Evolutionary conservation across 2,797 vertebrate genomes (phyloP).

Genomic region (Limnodromus scolopaceus): DNA sequence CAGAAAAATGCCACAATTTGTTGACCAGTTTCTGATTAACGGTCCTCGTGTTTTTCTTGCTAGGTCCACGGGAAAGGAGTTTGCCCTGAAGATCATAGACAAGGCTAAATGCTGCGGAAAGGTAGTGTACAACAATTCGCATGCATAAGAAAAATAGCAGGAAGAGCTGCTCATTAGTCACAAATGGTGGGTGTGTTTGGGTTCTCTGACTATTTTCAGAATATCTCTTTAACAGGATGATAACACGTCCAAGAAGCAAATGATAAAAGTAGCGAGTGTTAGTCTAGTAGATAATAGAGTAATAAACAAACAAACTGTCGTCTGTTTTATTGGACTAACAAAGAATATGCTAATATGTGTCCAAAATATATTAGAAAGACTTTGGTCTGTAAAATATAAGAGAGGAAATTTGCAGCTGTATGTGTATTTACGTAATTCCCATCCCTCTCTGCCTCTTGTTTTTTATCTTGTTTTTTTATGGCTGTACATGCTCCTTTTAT

Average conservation of each 20-base stretch:
- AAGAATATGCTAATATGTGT: neutral
- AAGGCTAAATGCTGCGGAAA: slow-evolving; percentile 97
- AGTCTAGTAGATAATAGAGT: neutral
- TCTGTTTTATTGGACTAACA: neutral
- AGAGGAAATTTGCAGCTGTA: neutral
- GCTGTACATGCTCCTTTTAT: neutral
- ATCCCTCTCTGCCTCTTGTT: neutral
- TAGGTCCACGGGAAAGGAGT: slow-evolving; percentile 94
- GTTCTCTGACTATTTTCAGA: neutral
- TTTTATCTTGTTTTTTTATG: neutral
- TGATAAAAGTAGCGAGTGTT: neutral
- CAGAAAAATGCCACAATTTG: neutral
- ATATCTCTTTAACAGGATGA: neutral
- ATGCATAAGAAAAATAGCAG: neutral
- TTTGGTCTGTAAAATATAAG: neutral
- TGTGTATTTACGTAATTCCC: neutral
- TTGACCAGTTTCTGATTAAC: neutral
- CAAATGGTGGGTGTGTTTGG: slow-evolving; percentile 5
- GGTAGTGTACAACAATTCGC: slow-evolving; percentile 76
- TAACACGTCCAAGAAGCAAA: neutral
- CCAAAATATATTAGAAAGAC: neutral
- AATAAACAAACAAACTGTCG: neutral
- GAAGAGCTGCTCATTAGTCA: slow-evolving; percentile 5
- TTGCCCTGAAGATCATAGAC: slow-evolving; percentile 97
- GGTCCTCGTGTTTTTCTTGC: neutral